Evolutionary conservation across 2,797 vertebrate genomes (phyloP), one percentile per base, ranked within the genome.

Genomic region (Aplochiton taeniatus): DNA sequence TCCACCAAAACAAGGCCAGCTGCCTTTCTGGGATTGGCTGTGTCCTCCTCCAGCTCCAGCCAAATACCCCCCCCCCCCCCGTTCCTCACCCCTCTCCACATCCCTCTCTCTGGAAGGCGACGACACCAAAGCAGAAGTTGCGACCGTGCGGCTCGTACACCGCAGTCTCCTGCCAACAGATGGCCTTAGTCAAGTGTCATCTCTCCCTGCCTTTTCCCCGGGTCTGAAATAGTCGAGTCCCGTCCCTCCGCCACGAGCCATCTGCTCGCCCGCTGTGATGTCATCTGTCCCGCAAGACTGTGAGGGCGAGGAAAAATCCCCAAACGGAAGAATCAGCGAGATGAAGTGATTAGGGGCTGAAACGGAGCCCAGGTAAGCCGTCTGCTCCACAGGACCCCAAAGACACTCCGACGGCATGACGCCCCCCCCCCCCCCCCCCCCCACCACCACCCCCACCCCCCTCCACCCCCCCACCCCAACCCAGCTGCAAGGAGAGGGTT

Each of bases 141-240:
- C 74, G 79, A 61, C 75, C 20, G 70, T 72, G 67, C 70, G 19
- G 63, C 70, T 72, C 7, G n/a, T 52, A 80, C 80, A 78, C 80
- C 63, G 70, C 72, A 75, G 80, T 80, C 69, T 77, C 86, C 78
- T 78, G 81, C 58, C 74, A 77, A 63, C 83, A 85, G 85, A 86
- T 83, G 85, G 87, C 74, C 81, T 81, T 64, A 75, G 82, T 81
- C 69, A 66, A 78, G 78, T 70, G 59, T 11, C 0, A 44, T 45
- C 55, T 19, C 31, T 47, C 13, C 9, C 31, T 31, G 31, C 75
- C 69, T 65, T 81, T 82, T 83, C 62, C 65, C 65, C 64, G 76
- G 75, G 53, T 68, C 75, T 78, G 63, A 83, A 77, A 77, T 86
- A 67, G 70, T 78, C 82, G 68, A 66, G 19, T 11, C 77, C 70